Conservation (phyloP, 2,888 invertebrate genomes). For the Epinotia demarniana region DNA sequence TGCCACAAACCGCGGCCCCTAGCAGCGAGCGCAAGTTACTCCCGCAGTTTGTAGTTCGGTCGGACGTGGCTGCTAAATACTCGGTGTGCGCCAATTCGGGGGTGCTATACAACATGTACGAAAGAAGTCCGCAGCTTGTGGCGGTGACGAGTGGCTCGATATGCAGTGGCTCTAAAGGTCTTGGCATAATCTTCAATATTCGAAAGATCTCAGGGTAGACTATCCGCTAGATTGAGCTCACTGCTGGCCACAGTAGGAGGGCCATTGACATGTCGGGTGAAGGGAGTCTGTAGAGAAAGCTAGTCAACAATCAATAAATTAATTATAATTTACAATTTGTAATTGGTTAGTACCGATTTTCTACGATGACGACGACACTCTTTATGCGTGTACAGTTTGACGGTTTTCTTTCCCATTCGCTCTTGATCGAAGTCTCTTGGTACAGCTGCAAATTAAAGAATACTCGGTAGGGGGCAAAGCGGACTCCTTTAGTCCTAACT, state of each 20-base stretch:
- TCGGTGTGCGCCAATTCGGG: too few species aligned
- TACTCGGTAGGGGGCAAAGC: background rate
- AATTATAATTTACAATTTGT: background rate
- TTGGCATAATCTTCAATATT: background rate
- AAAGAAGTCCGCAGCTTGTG: too few species aligned
- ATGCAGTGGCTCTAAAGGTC: background rate
- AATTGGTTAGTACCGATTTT: slow-evolving; percentile 60
- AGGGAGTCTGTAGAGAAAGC: too few species aligned
- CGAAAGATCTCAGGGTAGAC: background rate
- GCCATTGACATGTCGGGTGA: background rate
- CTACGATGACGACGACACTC: slow-evolving; percentile 69
- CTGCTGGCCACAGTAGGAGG: background rate
- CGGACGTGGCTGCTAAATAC: too few species aligned
- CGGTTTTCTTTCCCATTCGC: slow-evolving; percentile 71
- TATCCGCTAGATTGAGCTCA: background rate
- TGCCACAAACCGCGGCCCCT: too few species aligned
- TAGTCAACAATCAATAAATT: background rate
- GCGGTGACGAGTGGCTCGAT: too few species aligned
- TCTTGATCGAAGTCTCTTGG: slow-evolving; percentile 73
- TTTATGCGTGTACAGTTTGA: slow-evolving; percentile 69
- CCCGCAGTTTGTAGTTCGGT: too few species aligned
- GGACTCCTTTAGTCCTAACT: too few species aligned
- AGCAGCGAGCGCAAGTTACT: too few species aligned
- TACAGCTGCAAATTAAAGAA: slow-evolving; percentile 58
- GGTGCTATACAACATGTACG: too few species aligned